These are phyloP conservation scores for Parazoanthus swiftii DNA, from an alignment of 92 coral and sea anemone species.

Conservation along the genomic window DNA sequence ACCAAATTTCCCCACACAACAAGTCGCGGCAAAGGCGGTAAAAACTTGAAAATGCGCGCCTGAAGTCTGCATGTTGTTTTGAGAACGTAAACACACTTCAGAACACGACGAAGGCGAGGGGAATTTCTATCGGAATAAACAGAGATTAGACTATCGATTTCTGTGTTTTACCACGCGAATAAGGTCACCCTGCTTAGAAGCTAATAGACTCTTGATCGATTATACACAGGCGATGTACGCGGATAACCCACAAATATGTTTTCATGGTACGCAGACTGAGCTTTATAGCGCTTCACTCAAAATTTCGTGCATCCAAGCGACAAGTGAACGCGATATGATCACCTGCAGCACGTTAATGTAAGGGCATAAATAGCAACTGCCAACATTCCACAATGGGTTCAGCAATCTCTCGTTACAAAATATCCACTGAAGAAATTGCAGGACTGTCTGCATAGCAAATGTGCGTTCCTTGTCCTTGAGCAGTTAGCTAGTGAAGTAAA, in stretches of 20 bases:
- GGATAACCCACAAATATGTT: slow-evolving; percentile 18
- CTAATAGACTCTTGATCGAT: slow-evolving; percentile 43
- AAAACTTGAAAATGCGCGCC: background rate
- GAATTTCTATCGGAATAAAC: slow-evolving; percentile 16
- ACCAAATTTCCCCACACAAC: background rate
- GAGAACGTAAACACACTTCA: background rate
- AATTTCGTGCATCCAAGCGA: slow-evolving; percentile 5
- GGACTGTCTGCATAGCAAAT: slow-evolving; percentile 2
- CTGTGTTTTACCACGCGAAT: slow-evolving; percentile 32
- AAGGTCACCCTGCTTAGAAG: slow-evolving; percentile 48
- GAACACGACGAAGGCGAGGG: background rate
- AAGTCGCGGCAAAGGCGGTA: background rate
- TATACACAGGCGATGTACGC: slow-evolving; percentile 34
- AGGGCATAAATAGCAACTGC: background rate
- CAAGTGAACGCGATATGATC: background rate
- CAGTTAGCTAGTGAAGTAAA: slow-evolving; percentile 14
- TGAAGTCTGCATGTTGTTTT: background rate
- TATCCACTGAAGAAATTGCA: background rate
- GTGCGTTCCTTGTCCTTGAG: background rate
- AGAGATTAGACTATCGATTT: slow-evolving; percentile 34
- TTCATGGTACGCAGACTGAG: slow-evolving; percentile 5
- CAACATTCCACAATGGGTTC: slow-evolving; percentile 2
- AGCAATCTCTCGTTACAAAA: slow-evolving; percentile 22
- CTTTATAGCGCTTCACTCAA: background rate
- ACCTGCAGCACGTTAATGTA: background rate